These are phyloP conservation scores for Myrmecophaga tridactyla DNA, from an alignment of 2,113 vertebrate genomes.

Conservation along the genomic window DNA sequence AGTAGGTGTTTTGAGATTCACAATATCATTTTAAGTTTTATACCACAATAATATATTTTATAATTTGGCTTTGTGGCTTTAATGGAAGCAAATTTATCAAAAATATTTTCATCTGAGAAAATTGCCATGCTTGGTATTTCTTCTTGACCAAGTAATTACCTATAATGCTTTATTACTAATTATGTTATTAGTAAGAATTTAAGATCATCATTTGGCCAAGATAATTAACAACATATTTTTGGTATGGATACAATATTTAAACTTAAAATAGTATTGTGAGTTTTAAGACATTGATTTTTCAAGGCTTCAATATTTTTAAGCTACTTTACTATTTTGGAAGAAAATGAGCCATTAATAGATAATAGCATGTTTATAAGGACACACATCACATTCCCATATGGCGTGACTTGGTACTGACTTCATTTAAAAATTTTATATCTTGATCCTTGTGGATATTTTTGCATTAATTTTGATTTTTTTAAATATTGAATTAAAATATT, in stretches of 20 bases:
- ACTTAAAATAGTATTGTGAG: neutral
- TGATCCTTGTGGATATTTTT: neutral
- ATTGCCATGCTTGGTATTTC: neutral
- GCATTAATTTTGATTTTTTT: neutral
- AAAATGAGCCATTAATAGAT: neutral
- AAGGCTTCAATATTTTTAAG: neutral
- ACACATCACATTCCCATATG: too few relatives aligned
- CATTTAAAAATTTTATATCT: neutral
- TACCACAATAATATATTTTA: neutral
- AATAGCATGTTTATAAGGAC: neutral
- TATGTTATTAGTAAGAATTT: neutral
- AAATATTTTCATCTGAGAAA: neutral
- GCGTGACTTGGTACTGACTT: neutral
- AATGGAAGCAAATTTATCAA: neutral
- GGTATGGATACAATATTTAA: neutral
- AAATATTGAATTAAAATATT: neutral
- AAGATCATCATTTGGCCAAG: neutral
- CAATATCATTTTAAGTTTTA: neutral
- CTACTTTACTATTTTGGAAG: neutral
- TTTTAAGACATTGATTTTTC: neutral
- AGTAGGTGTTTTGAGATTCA: neutral
- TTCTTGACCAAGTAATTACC: neutral
- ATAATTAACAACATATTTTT: neutral
- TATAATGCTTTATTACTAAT: neutral
- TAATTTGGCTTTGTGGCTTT: neutral